phyloP scores from a whole-genome alignment of 2,888 invertebrate species.

The Helobdella robusta region DNA sequence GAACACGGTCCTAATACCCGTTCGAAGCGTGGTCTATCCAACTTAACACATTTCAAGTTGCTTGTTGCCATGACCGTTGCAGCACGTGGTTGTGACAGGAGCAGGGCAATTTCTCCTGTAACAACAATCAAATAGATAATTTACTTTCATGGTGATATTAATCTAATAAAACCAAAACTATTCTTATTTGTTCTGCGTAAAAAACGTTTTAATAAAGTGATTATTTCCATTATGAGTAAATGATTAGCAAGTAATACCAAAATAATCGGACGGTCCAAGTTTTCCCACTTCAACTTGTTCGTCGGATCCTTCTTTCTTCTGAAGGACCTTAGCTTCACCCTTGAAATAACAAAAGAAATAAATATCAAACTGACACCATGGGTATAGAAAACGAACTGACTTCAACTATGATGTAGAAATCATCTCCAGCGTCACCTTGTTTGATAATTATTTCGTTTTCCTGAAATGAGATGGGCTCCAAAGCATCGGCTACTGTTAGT shows the following conservation, averaged over 20 bases:
- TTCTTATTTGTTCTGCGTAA: too few species aligned
- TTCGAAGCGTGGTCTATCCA: slow-evolving; percentile 88
- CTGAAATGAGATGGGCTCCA: slow-evolving; percentile 85
- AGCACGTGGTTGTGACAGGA: slow-evolving; percentile 91
- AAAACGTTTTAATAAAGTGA: neutral
- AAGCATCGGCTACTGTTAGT: slow-evolving; percentile 89
- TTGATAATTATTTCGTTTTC: slow-evolving; percentile 90
- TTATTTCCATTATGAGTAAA: neutral
- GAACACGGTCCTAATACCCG: slow-evolving; percentile 92
- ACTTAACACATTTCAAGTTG: slow-evolving; percentile 91
- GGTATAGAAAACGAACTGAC: too few species aligned
- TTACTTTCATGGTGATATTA: too few species aligned
- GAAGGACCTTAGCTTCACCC: slow-evolving; percentile 69
- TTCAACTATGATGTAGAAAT: slow-evolving; percentile 97
- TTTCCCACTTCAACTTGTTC: slow-evolving; percentile 94
- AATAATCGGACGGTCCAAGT: slow-evolving; percentile 92
- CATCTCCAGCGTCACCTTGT: slow-evolving; percentile 96
- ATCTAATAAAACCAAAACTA: too few species aligned
- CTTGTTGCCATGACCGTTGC: slow-evolving; percentile 92
- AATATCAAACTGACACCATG: too few species aligned
- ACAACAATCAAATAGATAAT: slow-evolving; percentile 25
- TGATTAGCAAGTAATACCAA: slow-evolving; percentile 58
- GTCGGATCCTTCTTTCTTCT: slow-evolving; percentile 65
- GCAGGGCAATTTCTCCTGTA: slow-evolving; percentile 76
- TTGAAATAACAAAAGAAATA: too few species aligned